These are phyloP conservation scores for Mythimna lalbum DNA, from an alignment of 2,888 invertebrate species.

Conservation along the genomic window DNA sequence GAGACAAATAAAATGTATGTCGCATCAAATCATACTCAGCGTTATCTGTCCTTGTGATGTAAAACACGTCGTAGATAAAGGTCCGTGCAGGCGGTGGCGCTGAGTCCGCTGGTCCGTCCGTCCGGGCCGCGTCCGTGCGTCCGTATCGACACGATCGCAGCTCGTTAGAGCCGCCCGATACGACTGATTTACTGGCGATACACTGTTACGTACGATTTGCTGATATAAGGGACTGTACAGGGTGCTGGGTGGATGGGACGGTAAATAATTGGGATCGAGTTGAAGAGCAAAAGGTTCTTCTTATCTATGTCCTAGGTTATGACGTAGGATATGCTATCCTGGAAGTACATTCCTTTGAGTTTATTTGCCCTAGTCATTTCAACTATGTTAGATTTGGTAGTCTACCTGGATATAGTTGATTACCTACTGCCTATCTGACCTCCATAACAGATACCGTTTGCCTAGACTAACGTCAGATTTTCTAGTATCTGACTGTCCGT, in stretches of 20 bases:
- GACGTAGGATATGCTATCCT: no score
- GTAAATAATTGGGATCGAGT: conserved; percentile 25
- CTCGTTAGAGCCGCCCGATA: conserved; percentile 54
- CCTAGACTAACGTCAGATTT: no score
- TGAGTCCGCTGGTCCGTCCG: conserved; percentile 22
- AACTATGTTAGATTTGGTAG: no score
- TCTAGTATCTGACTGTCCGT: no score
- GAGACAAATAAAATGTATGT: background rate
- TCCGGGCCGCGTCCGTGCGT: conserved; percentile 5
- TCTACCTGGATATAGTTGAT: no score
- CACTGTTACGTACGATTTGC: conserved; percentile 28
- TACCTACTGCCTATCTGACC: no score
- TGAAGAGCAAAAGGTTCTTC: background rate
- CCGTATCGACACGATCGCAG: conserved; percentile 39
- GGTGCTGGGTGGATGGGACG: background rate
- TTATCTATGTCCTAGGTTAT: no score
- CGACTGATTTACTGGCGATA: conserved; percentile 53
- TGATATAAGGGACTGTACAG: conserved; percentile 39
- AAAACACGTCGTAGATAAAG: conserved; percentile 28
- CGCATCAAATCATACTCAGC: background rate
- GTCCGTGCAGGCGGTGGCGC: conserved; percentile 33
- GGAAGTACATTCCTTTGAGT: no score
- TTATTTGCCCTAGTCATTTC: no score
- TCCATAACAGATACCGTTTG: no score
- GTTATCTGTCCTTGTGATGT: conserved; percentile 2